Conservation (phyloP, 2,113 vertebrate genomes). For the Rhegmatorhina hoffmannsi region DNA sequence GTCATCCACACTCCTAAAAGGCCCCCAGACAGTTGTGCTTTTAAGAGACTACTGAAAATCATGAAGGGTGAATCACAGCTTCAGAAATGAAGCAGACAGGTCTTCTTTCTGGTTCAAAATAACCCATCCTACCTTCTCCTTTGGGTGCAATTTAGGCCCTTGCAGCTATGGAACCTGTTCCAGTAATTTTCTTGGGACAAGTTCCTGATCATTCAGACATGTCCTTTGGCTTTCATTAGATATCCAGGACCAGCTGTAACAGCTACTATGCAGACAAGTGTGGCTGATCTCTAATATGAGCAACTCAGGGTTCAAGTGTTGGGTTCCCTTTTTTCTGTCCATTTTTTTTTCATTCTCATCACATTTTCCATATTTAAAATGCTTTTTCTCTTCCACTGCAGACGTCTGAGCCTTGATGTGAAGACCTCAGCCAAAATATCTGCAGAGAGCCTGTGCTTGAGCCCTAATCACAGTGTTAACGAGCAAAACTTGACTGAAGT, state of each 20-base stretch:
- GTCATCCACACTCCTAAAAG: not conserved
- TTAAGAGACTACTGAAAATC: not conserved
- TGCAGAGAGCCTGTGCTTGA: not conserved
- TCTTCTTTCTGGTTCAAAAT: not conserved
- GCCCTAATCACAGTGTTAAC: not conserved
- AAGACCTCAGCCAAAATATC: not conserved
- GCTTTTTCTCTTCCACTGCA: not conserved
- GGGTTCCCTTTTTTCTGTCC: not conserved
- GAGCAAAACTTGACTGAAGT: not conserved
- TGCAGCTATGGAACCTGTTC: not conserved
- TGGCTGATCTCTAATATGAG: not conserved
- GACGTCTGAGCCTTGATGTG: conserved; percentile 28
- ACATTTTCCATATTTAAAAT: not conserved
- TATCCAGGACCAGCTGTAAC: not conserved
- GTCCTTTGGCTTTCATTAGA: not conserved
- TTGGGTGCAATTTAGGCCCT: not conserved
- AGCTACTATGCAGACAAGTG: not conserved
- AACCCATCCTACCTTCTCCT: not conserved
- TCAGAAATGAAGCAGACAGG: not conserved
- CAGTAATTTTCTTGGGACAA: not conserved
- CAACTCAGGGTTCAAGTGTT: not conserved
- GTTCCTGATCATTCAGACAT: not conserved
- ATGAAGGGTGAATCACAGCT: not conserved
- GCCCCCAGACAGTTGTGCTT: not conserved
- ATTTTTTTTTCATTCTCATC: not conserved